These are phyloP conservation scores for Drosophila nigrodunni DNA, from an alignment of 1,140 invertebrate genomes.

Conservation along the genomic window DNA sequence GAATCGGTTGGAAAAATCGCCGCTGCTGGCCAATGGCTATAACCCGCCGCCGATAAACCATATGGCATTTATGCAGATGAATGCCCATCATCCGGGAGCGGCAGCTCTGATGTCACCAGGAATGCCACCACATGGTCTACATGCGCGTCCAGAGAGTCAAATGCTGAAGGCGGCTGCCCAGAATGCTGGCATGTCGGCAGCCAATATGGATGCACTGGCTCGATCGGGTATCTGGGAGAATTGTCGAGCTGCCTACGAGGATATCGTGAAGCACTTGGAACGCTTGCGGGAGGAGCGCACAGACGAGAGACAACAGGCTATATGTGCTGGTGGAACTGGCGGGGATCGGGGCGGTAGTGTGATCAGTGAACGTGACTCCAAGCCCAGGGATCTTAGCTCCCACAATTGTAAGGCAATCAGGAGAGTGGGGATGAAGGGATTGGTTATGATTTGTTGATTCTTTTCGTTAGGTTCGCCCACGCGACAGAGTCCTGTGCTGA, in stretches of 20 bases:
- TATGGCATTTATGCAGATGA: constrained; percentile 95
- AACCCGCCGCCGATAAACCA: constrained; percentile 96
- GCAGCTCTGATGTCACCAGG: constrained; percentile 93
- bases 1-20: constrained; percentile 95
- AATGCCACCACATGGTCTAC: constrained; percentile 92
- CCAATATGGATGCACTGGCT: constrained; percentile 93
- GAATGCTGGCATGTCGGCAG: constrained; percentile 86
- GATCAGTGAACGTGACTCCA: constrained; percentile 87
- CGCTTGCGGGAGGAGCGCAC: constrained; percentile 94
- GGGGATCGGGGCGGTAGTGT: constrained; percentile 86
- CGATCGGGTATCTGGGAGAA: constrained; percentile 97
- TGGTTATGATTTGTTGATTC: constrained; percentile 11
- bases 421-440: neutral
- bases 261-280: constrained; percentile 96
- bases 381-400: constrained; percentile 92
- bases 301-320: constrained; percentile 87
- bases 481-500: constrained; percentile 95
- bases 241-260: constrained; percentile 95
- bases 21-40: constrained; percentile 96
- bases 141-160: constrained; percentile 88
- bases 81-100: constrained; percentile 88
- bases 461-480: constrained; percentile 90
- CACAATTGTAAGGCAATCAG: constrained; percentile 90
- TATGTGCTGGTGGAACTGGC: constrained; percentile 54
- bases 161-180: constrained; percentile 92